Evolutionary conservation across 1,140 invertebrate species (phyloP), one percentile per base, ranked within the genome.

Genomic region (Wasmannia auropunctata): DNA sequence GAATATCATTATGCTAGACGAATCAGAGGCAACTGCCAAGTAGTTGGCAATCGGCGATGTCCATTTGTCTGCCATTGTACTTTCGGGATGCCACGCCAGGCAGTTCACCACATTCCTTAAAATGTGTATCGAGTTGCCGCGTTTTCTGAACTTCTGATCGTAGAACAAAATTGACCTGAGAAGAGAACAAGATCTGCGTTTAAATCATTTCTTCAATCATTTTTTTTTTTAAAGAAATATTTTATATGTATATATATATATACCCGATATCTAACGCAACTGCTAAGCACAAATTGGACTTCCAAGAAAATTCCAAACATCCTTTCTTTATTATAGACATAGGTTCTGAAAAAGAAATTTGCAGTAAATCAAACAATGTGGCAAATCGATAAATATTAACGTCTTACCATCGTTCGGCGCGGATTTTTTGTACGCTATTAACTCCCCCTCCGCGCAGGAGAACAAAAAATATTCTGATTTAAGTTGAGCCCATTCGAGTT

Each of bases 31-130:
- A 16, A 96, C 95, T 3, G 97, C 97, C 43, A 98, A 93, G 92
- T 97, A 96, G 93, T 97, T 95, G 62, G 94, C 93, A 90, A 96
- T 96, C 0, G 95, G 93, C 2, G 97, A 97, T 54, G 94, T 92
- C 49, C 94, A 95, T 14, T 93, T 94, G 70, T 96, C 96, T 22
- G 95, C 94, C 1, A 96, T 94, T 1, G 96, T 97, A 85, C 96
- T 96, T 65, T 96, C 93, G 0, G 97, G 97, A 94, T 98, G 97
- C 97, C 97, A 98, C 2, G 93, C 94, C 1, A 97, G 92, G 70
- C 95, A 95, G 88, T 97, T 96, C 19, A 98, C 95, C 65, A 96
- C 91, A 94, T 97, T 97, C 74, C 96, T 87, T 88, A 92, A 28
- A 86, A 19, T 58, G 65, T 8, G 93, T 92, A 37, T 89, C 58